phyloP scores from a whole-genome alignment of 2,797 vertebrate genomes.

The Crenichthys baileyi region DNA sequence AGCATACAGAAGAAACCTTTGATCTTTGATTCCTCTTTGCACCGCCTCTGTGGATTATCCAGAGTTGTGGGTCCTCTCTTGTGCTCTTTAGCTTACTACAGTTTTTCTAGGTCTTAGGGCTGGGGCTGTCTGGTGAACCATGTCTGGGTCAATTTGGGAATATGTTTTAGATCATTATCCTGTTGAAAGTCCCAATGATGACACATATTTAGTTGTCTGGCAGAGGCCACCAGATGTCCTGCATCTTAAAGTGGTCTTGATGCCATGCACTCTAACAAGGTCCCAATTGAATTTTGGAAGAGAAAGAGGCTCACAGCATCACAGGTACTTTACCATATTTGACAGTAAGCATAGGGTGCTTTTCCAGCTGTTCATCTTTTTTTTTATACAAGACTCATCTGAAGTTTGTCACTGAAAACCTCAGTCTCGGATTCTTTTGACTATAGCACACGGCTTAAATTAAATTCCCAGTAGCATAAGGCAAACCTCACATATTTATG shows the following conservation, averaged over 20 bases:
- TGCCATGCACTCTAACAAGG: not conserved
- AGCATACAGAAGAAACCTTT: no score
- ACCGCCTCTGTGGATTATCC: no score
- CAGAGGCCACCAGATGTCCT: not conserved
- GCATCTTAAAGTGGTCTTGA: not conserved
- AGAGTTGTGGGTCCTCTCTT: no score
- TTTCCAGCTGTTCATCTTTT: not conserved
- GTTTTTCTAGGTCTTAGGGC: no score
- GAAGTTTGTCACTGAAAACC: not conserved
- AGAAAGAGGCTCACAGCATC: not conserved
- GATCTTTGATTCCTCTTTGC: no score
- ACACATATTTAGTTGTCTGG: not conserved
- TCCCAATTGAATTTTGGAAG: not conserved
- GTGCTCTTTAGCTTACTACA: no score
- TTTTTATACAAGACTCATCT: not conserved
- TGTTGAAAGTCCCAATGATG: not conserved
- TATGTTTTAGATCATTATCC: not conserved
- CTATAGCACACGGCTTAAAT: not conserved
- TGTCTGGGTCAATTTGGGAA: not conserved
- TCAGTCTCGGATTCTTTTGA: not conserved
- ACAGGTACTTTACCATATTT: not conserved
- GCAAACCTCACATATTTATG: no score
- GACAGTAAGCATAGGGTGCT: not conserved
- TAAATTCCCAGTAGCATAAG: no score
- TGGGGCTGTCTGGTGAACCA: no score